Evolutionary conservation across 1,140 invertebrate species (phyloP).

Genomic region (roundworm (Caenorhabditis elegans)): DNA sequence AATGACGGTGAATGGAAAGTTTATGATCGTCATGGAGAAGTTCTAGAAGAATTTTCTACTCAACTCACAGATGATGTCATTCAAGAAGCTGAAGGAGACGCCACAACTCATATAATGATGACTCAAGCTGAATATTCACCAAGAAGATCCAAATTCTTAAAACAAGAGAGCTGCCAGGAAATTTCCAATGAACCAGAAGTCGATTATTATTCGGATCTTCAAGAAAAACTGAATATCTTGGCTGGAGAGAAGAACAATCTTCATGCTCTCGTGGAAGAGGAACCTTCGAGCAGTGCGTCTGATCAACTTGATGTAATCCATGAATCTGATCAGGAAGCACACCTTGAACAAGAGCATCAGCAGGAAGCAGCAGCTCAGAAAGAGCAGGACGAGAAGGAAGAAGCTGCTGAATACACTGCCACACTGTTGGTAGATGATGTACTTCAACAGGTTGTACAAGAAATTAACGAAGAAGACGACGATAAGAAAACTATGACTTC

Average conservation of each 20-base stretch:
- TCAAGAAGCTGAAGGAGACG: conserved; percentile 34
- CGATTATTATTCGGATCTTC: conserved; percentile 39
- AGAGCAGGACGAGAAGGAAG: conserved; percentile 11
- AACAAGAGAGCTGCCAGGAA: conserved; percentile 43
- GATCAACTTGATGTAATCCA: conserved; percentile 37
- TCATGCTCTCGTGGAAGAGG: conserved; percentile 27
- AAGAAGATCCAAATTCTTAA: conserved; percentile 3
- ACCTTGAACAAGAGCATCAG: not conserved
- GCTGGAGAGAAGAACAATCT: conserved; percentile 28
- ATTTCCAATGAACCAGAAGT: conserved; percentile 44
- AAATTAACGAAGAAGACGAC: not conserved
- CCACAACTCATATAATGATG: conserved; percentile 4
- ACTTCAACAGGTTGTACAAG: not conserved
- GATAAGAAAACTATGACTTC: conserved; percentile 11
- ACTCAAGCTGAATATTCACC: conserved; percentile 12
- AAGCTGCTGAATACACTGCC: conserved; percentile 28
- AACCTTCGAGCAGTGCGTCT: not conserved
- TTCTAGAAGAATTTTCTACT: conserved; percentile 37
- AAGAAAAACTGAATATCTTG: conserved; percentile 42
- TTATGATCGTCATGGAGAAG: conserved; percentile 33
- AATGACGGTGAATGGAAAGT: conserved; percentile 37
- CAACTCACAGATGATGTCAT: conserved; percentile 26
- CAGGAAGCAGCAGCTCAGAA: not conserved
- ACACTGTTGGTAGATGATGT: conserved; percentile 24
- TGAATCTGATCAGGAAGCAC: conserved; percentile 35